A percentile compares a stretch with the other conserved stretches of the same genome.
Conservation (phyloP, 2,113 vertebrate genomes). For the Brachyistius frenatus region DNA sequence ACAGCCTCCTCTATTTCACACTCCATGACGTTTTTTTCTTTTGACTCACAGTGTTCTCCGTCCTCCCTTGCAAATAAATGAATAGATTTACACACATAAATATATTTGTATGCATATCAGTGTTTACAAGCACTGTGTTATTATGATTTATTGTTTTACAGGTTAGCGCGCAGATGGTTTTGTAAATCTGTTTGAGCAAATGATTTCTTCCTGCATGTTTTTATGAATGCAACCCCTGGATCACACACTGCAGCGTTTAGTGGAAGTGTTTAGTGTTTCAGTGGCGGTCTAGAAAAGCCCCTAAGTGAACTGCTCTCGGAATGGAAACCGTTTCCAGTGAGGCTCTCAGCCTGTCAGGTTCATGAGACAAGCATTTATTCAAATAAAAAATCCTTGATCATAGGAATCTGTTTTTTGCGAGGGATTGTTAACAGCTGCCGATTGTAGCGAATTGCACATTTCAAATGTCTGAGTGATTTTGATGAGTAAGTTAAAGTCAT, state of each 20-base stretch:
- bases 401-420: too few species aligned
- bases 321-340: background rate
- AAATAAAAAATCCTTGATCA: background rate
- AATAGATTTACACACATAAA: constrained; percentile 15
- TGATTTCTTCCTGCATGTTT: constrained; percentile 7
- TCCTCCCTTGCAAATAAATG: constrained; percentile 21
- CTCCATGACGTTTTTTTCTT: constrained; percentile 12
- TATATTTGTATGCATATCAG: constrained; percentile 9
- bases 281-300: constrained; percentile 12
- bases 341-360: background rate
- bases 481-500: too few species aligned
- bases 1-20: constrained; percentile 34
- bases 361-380: background rate
- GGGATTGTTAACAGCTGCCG: too few species aligned
- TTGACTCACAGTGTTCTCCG: constrained; percentile 12
- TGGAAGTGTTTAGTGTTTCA: background rate
- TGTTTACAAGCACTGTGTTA: background rate
- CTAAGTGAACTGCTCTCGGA: background rate
- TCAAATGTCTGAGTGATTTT: too few species aligned
- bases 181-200: background rate
- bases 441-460: too few species aligned
- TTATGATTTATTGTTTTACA: constrained; percentile 3
- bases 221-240: background rate
- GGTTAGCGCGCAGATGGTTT: constrained; percentile 2
- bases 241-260: background rate